Evolutionary conservation across 2,797 vertebrate species (phyloP), one percentile per base, ranked within the genome.

Genomic region (Megaceryle alcyon): DNA sequence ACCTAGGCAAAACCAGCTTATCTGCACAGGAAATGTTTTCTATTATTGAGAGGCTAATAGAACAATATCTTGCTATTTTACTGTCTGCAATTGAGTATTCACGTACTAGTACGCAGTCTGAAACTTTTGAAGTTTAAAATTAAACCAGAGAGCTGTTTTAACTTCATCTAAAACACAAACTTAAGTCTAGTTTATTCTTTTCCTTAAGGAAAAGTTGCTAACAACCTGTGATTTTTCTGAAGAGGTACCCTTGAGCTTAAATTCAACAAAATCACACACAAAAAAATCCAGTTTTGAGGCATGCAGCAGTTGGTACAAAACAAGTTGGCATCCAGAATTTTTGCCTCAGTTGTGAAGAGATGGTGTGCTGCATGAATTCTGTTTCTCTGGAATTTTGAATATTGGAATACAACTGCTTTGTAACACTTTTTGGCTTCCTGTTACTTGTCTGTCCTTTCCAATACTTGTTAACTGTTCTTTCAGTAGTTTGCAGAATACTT

Each of bases 401-500:
- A 65, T 61, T 94, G 65, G 76, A 88, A 89, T 69, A 82, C 14
- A 82, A 8, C 56, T 77, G 51, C 49, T 88, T 71, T 82, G 44
- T 82, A 68, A 57, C 51, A 37, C 54, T 73, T 43, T 64, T 60
- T 91, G 83, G 28, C 76, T 78, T 90, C 56, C 70, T 88, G 31
- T 75, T 96, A 70, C 60, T 93, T 90, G 77, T 14, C 90, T 85
- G 60, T 85, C 64, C 60, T 94, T 93, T 76, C 71, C 54, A 90
- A 13, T 54, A 41, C 59, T 73, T 65, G 39, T 68, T 65, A 81
- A 63, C 49, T 84, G 20, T 86, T 90, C 39, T 79, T 44, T 41
- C 56, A 61, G 31, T 60, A 80, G 15, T 43, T 91, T 60, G 17
- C 68, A 39, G 22, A 49, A 22, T 64, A 29, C 14, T 64, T 83